Percentiles rank a stretch among this genome's conserved stretches.
Evolutionary conservation across 2,797 vertebrate genomes (phyloP).

Genomic region (Pseudomugil tenellus): DNA sequence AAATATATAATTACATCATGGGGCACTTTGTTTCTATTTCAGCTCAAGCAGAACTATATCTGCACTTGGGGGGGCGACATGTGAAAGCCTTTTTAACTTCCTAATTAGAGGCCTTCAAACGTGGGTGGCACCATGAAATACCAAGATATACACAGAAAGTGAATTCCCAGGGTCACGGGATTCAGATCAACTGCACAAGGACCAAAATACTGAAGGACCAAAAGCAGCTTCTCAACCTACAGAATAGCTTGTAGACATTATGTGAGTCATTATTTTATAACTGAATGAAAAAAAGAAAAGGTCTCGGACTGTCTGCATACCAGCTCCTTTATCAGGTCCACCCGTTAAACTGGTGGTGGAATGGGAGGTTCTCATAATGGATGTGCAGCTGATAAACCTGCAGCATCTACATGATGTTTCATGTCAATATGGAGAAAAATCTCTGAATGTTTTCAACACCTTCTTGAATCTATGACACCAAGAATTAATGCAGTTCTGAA

Average conservation of each 20-base stretch:
- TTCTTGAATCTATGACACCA: too few species aligned
- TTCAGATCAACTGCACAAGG: not conserved
- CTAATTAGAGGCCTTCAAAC: conserved; percentile 73
- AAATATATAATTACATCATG: conserved; percentile 66
- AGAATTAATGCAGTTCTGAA: too few species aligned
- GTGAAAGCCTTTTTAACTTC: conserved; percentile 58
- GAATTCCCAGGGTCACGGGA: conserved; percentile 50
- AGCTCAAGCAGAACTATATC: conserved; percentile 57
- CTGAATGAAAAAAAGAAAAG: too few species aligned
- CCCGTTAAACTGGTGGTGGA: too few species aligned
- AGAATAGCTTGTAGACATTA: not conserved
- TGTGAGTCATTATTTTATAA: too few species aligned
- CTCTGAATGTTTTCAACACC: too few species aligned
- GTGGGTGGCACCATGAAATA: conserved; percentile 60
- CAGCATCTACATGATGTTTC: too few species aligned
- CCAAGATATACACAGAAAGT: conserved; percentile 32
- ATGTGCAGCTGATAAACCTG: too few species aligned
- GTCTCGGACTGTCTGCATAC: too few species aligned
- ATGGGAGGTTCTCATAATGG: too few species aligned
- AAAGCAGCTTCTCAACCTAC: not conserved
- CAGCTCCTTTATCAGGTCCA: too few species aligned
- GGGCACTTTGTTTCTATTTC: conserved; percentile 69
- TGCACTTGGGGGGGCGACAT: conserved; percentile 61
- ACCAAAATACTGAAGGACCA: conserved; percentile 9
- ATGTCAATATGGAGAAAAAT: too few species aligned